Conservation (phyloP, 2,888 invertebrate genomes). For the Microctonus brassicae region DNA sequence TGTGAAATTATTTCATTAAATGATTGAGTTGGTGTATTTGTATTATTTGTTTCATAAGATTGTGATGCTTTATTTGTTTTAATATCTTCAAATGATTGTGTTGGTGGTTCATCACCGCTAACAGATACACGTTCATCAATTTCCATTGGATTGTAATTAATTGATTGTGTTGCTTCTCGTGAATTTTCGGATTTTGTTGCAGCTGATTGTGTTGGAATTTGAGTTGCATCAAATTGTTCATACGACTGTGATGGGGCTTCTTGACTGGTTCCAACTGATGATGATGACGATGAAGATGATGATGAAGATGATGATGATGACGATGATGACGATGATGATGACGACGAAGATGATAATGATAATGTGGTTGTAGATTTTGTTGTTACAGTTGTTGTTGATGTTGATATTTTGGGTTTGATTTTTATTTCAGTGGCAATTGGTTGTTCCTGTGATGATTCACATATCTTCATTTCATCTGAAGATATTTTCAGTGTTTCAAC, state of each 20-base stretch:
- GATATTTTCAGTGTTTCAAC: neutral
- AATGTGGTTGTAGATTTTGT: too few relatives aligned
- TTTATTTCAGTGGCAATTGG: slow-evolving; percentile 40
- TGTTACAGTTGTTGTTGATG: slow-evolving; percentile 21
- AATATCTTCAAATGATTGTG: slow-evolving; percentile 60
- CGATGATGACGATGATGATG: slow-evolving; percentile 32
- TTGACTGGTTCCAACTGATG: slow-evolving; percentile 53
- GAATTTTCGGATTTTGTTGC: slow-evolving; percentile 57
- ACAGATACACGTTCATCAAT: slow-evolving; percentile 50
- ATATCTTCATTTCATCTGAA: slow-evolving; percentile 25
- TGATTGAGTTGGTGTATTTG: slow-evolving; percentile 63
- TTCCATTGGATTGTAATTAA: slow-evolving; percentile 57
- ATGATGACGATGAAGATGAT: slow-evolving; percentile 20
- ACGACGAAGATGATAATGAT: neutral
- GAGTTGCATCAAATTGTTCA: slow-evolving; percentile 57
- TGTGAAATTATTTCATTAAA: slow-evolving; percentile 57
- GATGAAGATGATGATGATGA: too few relatives aligned
- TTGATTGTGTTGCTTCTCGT: slow-evolving; percentile 60
- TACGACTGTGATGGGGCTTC: slow-evolving; percentile 64
- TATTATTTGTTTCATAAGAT: slow-evolving; percentile 53
- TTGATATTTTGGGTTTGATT: neutral
- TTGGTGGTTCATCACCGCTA: slow-evolving; percentile 55
- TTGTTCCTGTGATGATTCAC: slow-evolving; percentile 32
- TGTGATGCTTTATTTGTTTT: slow-evolving; percentile 57
- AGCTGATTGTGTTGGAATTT: slow-evolving; percentile 63